Base-by-base conservation (phyloP, 1,140 invertebrate genomes). In the Euura lappo region DNA sequence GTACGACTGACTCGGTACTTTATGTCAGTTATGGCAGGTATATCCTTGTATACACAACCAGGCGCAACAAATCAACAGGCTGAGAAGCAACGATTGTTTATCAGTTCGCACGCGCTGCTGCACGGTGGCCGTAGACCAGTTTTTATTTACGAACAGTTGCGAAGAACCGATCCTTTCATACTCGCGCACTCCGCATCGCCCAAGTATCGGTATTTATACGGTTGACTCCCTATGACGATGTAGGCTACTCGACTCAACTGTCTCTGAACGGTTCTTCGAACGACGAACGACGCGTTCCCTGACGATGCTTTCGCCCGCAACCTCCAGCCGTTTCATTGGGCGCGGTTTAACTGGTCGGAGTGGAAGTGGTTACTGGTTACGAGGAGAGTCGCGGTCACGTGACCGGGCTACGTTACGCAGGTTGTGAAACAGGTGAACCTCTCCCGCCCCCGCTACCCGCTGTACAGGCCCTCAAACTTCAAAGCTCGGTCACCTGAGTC, bases 341-440 rank as follows among this genome's bases (percentile, higher is more conserved):
- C 79, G 83, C 83, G 83, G 83, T 84, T 85, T 79, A 72, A 84
- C 80, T 81, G 74, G 68, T 79, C 79, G 79, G 75, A 80, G 76
- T 13, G 11, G 44, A 65, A n/a, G 67, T 45, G n/a, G 45, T 65
- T 72, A 69, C 73, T 45, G n/a, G 45, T 65, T 72, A 69, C 73
- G 72, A 77, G 82, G 81, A 76, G 71, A 68, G 78, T 76, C 78
- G 72, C 64, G 68, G 80, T 85, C 85, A 87, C 85, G 85, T 87
- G 85, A 86, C 77, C 72, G 70, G 44, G 6, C 75, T 80, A 85
- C 84, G 84, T 86, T 85, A 88, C 80, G 78, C 84, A 86, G 83
- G 83, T 88, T 87, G 86, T 82, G 85, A 87, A 87, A 87, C 84
- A 85, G 85, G 82, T 85, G 84, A 86, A 60, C 51, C 51, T n/a